Evolutionary conservation across 2,888 invertebrate genomes (phyloP), one percentile per base, ranked within the genome.

Genomic region (Lasioglossum villosulum): DNA sequence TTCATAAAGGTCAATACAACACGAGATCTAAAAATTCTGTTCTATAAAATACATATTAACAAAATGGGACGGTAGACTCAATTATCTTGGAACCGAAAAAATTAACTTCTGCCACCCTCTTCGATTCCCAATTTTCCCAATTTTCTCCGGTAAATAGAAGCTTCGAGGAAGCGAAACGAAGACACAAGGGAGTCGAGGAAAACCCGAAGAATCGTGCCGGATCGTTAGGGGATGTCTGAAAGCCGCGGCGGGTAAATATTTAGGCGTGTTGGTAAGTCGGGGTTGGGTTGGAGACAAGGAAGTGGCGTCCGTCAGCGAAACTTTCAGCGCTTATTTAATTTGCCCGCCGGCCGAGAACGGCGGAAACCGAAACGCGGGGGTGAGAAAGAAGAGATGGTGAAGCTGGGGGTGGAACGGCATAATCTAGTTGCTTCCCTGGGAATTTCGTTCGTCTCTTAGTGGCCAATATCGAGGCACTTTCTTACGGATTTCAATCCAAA

Each of bases 381-480:
- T 12, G 23, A 16, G 27, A 52, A 48, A 75, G 52, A 30, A 27
- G n/a, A 10, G 34, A 19, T 8, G 66, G 66, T 1, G 66, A 10
- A 23, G 6, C 2, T 10, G 34, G 66, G 2, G 66, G 66, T 34
- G 34, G 66, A 19, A 34, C 66, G 34, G 48, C 34, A 45, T 83
- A 79, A 83, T 83, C 75, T 42, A 56, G 63, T 79, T 79, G 78
- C 39, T 52, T 45, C 12, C 8, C 56, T 10, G 39, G 80, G 72
- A 79, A 84, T 86, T 86, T 77, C 76, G 66, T 86, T 80, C 37
- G 70, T n/a, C 71, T 70, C 52, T 83, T 83, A 74, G 74, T 70
- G 56, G 52, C 59, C 68, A 84, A 84, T 80, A 80, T 42, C 48
- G 37, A 37, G 68, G 14, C 39, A 59, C 76, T 74, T 79, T 66